Base-by-base conservation (phyloP, 1,140 invertebrate genomes). In the Cyclargus thomasi region DNA sequence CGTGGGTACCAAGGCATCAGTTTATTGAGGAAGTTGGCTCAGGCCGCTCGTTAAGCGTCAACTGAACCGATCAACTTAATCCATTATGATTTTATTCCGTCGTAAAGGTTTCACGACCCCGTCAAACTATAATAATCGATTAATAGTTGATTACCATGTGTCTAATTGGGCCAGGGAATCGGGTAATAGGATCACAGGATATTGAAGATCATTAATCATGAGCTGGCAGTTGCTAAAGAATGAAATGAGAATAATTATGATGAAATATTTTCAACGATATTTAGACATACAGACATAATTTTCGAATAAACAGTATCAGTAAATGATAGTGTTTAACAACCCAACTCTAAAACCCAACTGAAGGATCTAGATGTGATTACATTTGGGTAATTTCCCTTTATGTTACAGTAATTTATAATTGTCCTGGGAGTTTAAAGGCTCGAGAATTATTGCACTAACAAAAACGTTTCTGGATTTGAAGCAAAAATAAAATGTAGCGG, bases 21-120 rank as follows among this genome's bases (percentile, higher is more conserved):
- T 89, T 90, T 88, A 90, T 90, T 86, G 85, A 86, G 85, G 87
- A 88, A 88, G 84, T 86, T 78, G 74, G 78, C 82, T 74, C 82
- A 73, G 78, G 79, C 72, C 78, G 82, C 76, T 85, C 86, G 84
- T 87, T 86, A 85, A 87, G 80, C 75, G 72, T 66, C 80, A 79
- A 74, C 79, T 80, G 75, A 68, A 77, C 77, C 80, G 80, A 85
- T 86, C 82, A 80, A 84, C 73, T 87, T 86, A 82, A 86, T 88
- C 83, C 84, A 86, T 88, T 88, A 87, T 78, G 71, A 83, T 87
- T 88, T 90, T 88, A 90, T 90, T 83, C 68, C 76, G 77, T 83
- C 85, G 78, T 90, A 88, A 90, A 90, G 74, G 78, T 81, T 85
- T 85, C 86, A 85, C 75, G 81, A 80, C 78, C 53, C 73, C 79